These are phyloP conservation scores for Emys orbicularis DNA, from an alignment of 2,797 vertebrate species.

Conservation along the genomic window DNA sequence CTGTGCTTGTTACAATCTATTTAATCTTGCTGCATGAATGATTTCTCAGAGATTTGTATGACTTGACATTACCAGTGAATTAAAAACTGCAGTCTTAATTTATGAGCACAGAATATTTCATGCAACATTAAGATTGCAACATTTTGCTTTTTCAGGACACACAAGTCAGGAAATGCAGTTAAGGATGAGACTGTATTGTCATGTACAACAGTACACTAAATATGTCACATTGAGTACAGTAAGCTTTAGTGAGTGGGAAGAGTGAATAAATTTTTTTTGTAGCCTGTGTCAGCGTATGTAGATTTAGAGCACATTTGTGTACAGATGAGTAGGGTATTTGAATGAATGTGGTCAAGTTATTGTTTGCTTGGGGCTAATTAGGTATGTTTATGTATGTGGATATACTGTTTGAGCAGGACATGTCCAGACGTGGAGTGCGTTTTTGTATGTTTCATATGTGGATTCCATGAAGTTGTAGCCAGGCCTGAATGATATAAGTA, in stretches of 20 bases:
- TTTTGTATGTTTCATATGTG: not conserved
- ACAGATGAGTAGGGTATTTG: not conserved
- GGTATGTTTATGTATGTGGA: not conserved
- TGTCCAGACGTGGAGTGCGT: not conserved
- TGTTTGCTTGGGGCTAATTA: not conserved
- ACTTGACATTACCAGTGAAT: not conserved
- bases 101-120: rapidly evolving
- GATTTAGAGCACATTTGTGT: not conserved
- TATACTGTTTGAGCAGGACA: not conserved
- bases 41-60: not conserved
- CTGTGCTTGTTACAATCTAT: not conserved
- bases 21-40: not conserved
- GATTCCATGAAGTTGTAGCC: rapidly evolving
- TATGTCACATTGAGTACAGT: not conserved
- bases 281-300: rapidly evolving
- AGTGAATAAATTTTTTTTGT: rapidly evolving
- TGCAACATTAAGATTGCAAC: not conserved
- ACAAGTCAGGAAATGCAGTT: not conserved
- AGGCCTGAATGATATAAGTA: not conserved
- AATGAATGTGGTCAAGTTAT: not conserved
- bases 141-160: not conserved
- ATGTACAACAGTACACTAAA: not conserved
- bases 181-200: not conserved
- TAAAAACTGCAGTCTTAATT: rapidly evolving
- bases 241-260: not conserved